A percentile compares a stretch with the other conserved stretches of the same genome.
These are phyloP conservation scores for Salminus brasiliensis DNA, from an alignment of 2,113 vertebrate genomes.

Conservation along the genomic window DNA sequence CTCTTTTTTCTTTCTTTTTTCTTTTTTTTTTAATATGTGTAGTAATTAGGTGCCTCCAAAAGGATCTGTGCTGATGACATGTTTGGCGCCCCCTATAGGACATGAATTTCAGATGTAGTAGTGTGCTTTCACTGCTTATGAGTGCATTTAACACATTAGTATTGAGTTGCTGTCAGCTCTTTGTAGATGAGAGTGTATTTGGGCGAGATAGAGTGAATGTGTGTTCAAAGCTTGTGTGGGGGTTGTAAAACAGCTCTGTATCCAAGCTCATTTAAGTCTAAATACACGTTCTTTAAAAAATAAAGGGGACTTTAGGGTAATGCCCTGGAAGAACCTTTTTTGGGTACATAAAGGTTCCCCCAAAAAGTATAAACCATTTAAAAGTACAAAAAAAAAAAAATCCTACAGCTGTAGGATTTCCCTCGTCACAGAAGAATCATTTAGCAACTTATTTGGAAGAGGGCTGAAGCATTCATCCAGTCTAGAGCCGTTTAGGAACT, in stretches of 20 bases:
- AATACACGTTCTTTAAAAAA: background rate
- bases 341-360: too few species aligned
- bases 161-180: background rate
- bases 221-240: background rate
- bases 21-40: too few species aligned
- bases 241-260: too few species aligned
- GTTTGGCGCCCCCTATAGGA: slow-evolving; percentile 52
- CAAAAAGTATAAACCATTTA: too few species aligned
- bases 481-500: too few species aligned
- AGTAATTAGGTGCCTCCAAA: slow-evolving; percentile 20
- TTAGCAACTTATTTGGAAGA: background rate
- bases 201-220: background rate
- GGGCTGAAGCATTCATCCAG: too few species aligned
- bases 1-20: background rate
- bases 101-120: background rate
- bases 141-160: background rate
- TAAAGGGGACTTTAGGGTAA: background rate
- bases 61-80: background rate
- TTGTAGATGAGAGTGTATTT: background rate
- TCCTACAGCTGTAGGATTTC: too few species aligned
- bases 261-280: background rate
- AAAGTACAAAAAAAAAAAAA: too few species aligned
- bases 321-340: too few species aligned
- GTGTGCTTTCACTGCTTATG: background rate
- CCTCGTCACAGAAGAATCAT: too few species aligned